Evolutionary conservation across 2,888 invertebrate genomes (phyloP), one percentile per base, ranked within the genome.

Genomic region (Nezara viridula): DNA sequence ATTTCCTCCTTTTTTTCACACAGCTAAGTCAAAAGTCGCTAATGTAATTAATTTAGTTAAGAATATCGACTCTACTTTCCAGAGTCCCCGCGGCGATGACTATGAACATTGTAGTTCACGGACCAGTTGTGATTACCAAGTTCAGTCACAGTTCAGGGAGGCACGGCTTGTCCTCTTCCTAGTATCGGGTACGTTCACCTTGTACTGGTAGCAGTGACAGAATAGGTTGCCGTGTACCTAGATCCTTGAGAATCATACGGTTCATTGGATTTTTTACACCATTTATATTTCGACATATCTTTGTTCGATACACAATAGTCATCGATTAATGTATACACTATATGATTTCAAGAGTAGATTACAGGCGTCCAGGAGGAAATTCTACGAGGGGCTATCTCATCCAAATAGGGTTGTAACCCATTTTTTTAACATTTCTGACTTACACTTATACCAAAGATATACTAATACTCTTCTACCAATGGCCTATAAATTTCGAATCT

Each of bases 181-280:
- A 21, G 40, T 77, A 77, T 77, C 77, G 77, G 81, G 81, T 81
- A 32, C 81, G 21, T 81, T 81, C 81, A 81, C 81, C 81, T 47
- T 44, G 44, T 81, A 7, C 10, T 47, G 37, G 44, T 40, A n/a
- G 81, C 81, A 81, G 81, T 81, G 81, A 81, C 44, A 81, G 16
- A 81, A 44, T 81, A 44, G 81, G 21, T 40, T 24, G 16, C 32
- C 21, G 37, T 21, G 37, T 9, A 2, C 21, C 32, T 21, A 40
- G 4, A 21, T 44, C 24, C 24, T 47, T 37, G 24, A n/a, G n/a
- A 6, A 7, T 73, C 37, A 37, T 73, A 73, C 37, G 21, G 37
- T 37, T 73, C 66, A 9, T 37, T 1, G 66, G 37, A 37, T 37
- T 73, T 73, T 37, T 73, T 37, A 60, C 27, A 16, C 32, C 27